Percentiles rank a stretch among this genome's conserved stretches.
Conservation (phyloP, 2,888 invertebrate genomes). For the Lacanobia oleracea region DNA sequence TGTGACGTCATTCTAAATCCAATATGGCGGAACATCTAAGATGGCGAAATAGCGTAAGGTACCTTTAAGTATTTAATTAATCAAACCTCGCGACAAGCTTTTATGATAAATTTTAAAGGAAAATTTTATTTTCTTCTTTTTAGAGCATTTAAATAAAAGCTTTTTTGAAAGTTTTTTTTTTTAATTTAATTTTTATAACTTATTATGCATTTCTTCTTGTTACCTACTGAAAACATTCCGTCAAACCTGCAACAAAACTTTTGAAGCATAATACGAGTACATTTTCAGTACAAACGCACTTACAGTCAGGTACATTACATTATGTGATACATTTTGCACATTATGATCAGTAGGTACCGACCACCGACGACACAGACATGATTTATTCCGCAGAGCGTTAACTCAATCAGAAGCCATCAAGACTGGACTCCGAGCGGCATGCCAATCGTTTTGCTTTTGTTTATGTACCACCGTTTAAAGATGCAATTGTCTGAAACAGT, state of each 20-base stretch:
- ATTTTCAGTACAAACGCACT: background rate
- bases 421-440: slow-evolving; percentile 26
- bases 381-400: slow-evolving; percentile 28
- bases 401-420: slow-evolving; percentile 55
- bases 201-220: too few species aligned
- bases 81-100: too few species aligned
- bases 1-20: too few species aligned
- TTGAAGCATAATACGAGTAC: too few species aligned
- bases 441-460: slow-evolving; percentile 26
- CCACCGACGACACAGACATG: background rate
- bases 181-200: too few species aligned
- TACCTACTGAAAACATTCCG: background rate
- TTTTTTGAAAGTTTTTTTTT: too few species aligned
- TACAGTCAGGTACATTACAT: background rate
- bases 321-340: background rate
- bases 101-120: too few species aligned
- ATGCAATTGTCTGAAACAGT: slow-evolving; percentile 23
- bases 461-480: slow-evolving; percentile 32
- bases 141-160: too few species aligned
- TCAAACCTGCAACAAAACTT: background rate
- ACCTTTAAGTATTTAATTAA: too few species aligned
- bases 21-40: too few species aligned
- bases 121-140: too few species aligned
- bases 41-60: too few species aligned
- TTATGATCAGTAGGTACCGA: background rate